Conservation (phyloP, 2,113 vertebrate genomes). For the Irena cyanogastra region DNA sequence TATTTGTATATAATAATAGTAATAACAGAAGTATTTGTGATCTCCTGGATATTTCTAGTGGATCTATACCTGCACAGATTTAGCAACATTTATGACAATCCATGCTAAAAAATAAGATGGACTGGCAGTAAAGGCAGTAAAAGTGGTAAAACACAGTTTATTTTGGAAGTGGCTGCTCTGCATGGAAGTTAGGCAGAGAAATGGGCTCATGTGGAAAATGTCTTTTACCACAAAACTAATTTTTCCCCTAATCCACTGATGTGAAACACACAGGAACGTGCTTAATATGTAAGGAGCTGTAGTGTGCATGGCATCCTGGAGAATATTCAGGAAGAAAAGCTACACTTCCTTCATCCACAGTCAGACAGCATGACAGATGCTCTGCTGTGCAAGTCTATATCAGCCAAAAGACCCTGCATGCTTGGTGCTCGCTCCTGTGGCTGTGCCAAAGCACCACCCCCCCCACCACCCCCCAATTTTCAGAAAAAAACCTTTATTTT, state of each 20-base stretch:
- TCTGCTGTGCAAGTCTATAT: not conserved
- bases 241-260: not conserved
- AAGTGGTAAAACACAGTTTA: not conserved
- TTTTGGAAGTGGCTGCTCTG: not conserved
- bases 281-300: not conserved
- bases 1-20: not conserved
- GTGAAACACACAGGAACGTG: not conserved
- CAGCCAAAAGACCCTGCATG: not conserved
- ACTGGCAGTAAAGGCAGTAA: not conserved
- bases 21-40: not conserved
- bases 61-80: not conserved
- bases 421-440: not conserved
- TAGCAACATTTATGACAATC: not conserved
- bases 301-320: not conserved
- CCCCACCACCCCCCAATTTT: not conserved
- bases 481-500: not conserved
- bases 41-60: not conserved
- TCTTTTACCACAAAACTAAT: not conserved
- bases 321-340: not conserved
- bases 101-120: not conserved
- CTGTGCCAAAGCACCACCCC: rapidly evolving
- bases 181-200: not conserved
- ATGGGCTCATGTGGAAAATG: not conserved
- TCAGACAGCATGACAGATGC: not conserved
- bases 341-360: not conserved